Conservation (phyloP, 1,140 invertebrate species). For the Caerostris darwini region DNA sequence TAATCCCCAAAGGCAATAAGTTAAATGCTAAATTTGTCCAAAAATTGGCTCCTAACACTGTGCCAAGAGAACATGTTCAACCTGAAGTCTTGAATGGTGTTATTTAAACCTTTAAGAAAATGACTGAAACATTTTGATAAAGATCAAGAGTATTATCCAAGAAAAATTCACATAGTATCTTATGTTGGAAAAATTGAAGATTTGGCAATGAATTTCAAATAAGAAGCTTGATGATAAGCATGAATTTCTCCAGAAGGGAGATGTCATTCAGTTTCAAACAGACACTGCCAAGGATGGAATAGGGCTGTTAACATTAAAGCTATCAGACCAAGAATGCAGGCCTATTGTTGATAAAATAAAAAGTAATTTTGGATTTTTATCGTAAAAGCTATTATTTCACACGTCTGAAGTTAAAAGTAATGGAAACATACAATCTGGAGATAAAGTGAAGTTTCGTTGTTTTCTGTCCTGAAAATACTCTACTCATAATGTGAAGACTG, state of each 20-base stretch:
- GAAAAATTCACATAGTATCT: conserved; percentile 86
- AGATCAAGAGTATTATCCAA: conserved; percentile 94
- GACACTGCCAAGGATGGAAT: conserved; percentile 82
- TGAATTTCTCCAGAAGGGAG: conserved; percentile 85
- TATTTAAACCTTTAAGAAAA: conserved; percentile 86
- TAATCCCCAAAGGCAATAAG: conserved; percentile 89
- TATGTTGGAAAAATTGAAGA: conserved; percentile 75
- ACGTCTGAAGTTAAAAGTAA: too few species aligned
- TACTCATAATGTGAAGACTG: too few species aligned
- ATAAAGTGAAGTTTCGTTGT: too few species aligned
- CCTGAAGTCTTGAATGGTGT: conserved; percentile 89
- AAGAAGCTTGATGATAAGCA: conserved; percentile 95
- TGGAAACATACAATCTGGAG: too few species aligned
- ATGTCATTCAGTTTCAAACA: conserved; percentile 89
- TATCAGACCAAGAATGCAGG: conserved; percentile 82
- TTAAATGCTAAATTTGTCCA: conserved; percentile 95
- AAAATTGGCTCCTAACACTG: conserved; percentile 89
- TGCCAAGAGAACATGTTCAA: conserved; percentile 84
- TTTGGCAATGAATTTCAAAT: conserved; percentile 91
- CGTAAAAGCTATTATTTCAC: too few species aligned
- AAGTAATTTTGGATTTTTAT: too few species aligned
- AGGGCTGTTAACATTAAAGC: conserved; percentile 84
- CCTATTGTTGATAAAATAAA: too few species aligned
- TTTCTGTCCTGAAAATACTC: too few species aligned
- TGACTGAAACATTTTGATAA: conserved; percentile 93